Base-by-base conservation (phyloP, 2,113 vertebrate genomes). In the Oryzias melastigma region DNA sequence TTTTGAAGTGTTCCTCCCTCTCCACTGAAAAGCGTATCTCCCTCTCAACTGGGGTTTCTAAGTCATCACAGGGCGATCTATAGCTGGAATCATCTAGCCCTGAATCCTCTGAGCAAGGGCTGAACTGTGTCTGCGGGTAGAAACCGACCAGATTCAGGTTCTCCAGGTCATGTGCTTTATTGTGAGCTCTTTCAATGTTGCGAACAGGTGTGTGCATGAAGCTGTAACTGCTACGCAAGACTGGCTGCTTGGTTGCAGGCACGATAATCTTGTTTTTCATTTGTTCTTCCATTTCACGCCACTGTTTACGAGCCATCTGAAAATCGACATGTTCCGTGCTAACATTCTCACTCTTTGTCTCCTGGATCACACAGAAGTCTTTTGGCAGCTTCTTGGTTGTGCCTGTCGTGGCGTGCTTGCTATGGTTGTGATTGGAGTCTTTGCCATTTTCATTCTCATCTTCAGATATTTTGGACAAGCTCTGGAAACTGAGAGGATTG, bases 241-340 rank as follows among this genome's bases (percentile, higher is more conserved):
- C 78, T 14, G 81, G 64, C 40, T 83, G 75, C 63, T 85, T 90
- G 51, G 77, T 67, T 25, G 78, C 65, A 5, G 90, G 85, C 16
- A 85, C 44, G 24, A 86, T 48, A 0, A 85, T 65, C 60, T 84
- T 77, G 59, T 86, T 91, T 62, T 86, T 90, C 19, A 89, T 93
- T 58, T 90, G 89, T 65, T 92, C 88, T 60, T 93, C 92, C 81
- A 92, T 91, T 65, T 91, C 87, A 15, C 88, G 73, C 92, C 92
- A 93, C 77, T 93, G 92, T 62, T 89, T 91, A 14, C 92, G 91
- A 49, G 92, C 86, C 41, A 90, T 58, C 59, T 87, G 82, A 70
- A 93, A 93, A 66, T 93, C 90, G 24, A 93, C 90, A 15, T 93
- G 92, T 62, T 93, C 92, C 4, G 86, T 92, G 48, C 91, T 92